Conservation (phyloP, 1,140 invertebrate species). For the Harlomillsia oculata region DNA sequence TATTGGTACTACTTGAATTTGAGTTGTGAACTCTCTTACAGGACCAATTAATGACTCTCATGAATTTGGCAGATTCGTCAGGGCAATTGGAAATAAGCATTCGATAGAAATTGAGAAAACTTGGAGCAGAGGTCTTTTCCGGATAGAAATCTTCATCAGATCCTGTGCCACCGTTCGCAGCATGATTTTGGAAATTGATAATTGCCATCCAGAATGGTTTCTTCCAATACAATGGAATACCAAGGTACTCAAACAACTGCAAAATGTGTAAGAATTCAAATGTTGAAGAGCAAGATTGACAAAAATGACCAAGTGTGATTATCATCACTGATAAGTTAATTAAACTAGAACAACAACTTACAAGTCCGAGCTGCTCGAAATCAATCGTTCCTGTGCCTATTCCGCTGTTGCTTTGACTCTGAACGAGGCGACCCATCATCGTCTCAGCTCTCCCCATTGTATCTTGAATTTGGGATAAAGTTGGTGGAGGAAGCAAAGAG, state of each 20-base stretch:
- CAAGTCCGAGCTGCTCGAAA: no score
- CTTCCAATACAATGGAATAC: slow-evolving; percentile 84
- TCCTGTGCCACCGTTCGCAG: slow-evolving; percentile 56
- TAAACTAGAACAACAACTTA: no score
- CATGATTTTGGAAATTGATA: slow-evolving; percentile 65
- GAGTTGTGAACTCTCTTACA: background rate
- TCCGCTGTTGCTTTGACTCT: no score
- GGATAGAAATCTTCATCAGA: no score
- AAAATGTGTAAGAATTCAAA: slow-evolving; percentile 28
- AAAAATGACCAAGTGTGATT: background rate
- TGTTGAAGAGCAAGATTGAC: background rate
- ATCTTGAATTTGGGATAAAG: no score
- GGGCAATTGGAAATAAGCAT: slow-evolving; percentile 59
- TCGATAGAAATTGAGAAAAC: slow-evolving; percentile 27
- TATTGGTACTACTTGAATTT: slow-evolving; percentile 15
- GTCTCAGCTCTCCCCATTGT: slow-evolving; percentile 18
- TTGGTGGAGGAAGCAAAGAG: no score
- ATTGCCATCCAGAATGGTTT: slow-evolving; percentile 66
- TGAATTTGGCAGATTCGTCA: slow-evolving; percentile 81
- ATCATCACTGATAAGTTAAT: no score
- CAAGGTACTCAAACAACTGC: slow-evolving; percentile 38
- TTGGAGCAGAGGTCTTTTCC: no score
- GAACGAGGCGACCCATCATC: no score
- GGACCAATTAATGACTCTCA: slow-evolving; percentile 56
- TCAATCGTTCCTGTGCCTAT: no score